phyloP scores from a whole-genome alignment of 2,888 invertebrate species.

The Clunio marinus region DNA sequence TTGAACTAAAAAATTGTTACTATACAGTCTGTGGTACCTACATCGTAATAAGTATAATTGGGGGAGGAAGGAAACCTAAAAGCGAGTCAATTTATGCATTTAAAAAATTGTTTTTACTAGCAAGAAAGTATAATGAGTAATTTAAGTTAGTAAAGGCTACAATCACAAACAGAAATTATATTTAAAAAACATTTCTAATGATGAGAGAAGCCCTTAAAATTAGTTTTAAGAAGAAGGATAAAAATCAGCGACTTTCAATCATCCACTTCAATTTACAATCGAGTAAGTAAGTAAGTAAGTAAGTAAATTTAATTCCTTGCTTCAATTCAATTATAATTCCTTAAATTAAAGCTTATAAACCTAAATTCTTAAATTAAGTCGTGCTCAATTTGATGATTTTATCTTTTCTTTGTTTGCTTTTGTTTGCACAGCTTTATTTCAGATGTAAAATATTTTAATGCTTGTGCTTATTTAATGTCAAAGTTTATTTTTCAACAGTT shows the following conservation, averaged over 20 bases:
- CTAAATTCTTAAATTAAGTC: constrained; percentile 29
- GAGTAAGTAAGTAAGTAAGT: constrained; percentile 23
- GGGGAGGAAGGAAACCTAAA: background rate
- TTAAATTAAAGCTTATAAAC: constrained; percentile 29
- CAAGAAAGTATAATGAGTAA: background rate
- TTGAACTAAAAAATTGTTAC: constrained; percentile 36
- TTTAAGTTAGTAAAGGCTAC: background rate
- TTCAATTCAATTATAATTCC: background rate
- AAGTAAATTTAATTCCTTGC: background rate
- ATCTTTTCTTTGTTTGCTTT: background rate
- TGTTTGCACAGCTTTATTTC: too few relatives aligned
- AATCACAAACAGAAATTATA: background rate
- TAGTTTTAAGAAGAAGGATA: background rate
- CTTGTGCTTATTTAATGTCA: too few relatives aligned
- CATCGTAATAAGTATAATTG: background rate
- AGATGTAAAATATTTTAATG: too few relatives aligned
- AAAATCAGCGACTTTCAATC: background rate
- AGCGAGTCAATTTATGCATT: constrained; percentile 4
- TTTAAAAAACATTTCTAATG: too few relatives aligned
- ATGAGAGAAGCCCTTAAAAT: background rate
- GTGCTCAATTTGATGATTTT: too few relatives aligned
- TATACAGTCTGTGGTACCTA: constrained; percentile 29
- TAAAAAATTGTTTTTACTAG: too few relatives aligned
- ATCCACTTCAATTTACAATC: too few relatives aligned
- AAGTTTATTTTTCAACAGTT: too few relatives aligned